These are phyloP conservation scores for Sesamia inferens DNA, from an alignment of 2,888 invertebrate species.

Conservation along the genomic window DNA sequence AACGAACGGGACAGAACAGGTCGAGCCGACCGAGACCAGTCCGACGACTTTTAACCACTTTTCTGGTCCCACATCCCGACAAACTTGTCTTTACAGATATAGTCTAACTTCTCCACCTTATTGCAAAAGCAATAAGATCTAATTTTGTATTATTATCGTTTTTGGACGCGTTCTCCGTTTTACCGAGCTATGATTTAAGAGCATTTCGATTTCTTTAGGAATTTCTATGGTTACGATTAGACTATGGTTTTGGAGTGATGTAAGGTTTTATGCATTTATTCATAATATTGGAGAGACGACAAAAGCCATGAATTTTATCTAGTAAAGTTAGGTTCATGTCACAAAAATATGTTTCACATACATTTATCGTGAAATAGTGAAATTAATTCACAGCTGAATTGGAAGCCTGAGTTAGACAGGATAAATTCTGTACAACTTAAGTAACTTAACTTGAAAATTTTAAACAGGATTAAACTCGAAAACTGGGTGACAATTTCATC, in stretches of 20 bases:
- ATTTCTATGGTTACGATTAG: conserved; percentile 76
- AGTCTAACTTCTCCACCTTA: conserved; percentile 60
- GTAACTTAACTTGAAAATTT: conserved; percentile 49
- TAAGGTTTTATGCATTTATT: conserved; percentile 45
- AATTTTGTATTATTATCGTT: conserved; percentile 40
- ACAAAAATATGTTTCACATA: not conserved
- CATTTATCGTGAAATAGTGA: not conserved
- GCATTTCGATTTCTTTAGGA: conserved; percentile 89
- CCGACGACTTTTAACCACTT: conserved; percentile 80
- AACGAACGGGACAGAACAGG: conserved; percentile 83
- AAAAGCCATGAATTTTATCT: conserved; percentile 26
- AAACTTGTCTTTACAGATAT: conserved; percentile 57
- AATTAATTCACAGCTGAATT: conserved; percentile 35
- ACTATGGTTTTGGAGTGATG: conserved; percentile 65
- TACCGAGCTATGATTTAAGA: conserved; percentile 83
- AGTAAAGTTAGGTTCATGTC: conserved; percentile 6
- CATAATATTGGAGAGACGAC: conserved; percentile 38
- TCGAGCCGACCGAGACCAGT: conserved; percentile 83
- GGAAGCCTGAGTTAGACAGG: conserved; percentile 25
- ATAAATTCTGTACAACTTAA: conserved; percentile 44
- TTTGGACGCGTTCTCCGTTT: conserved; percentile 29
- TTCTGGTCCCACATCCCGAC: conserved; percentile 74
- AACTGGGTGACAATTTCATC: conserved; percentile 39
- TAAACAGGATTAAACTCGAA: conserved; percentile 49
- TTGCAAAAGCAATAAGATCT: conserved; percentile 53